Base-by-base conservation (phyloP, 1,140 invertebrate genomes). In the Ditylenchus dipsaci region DNA sequence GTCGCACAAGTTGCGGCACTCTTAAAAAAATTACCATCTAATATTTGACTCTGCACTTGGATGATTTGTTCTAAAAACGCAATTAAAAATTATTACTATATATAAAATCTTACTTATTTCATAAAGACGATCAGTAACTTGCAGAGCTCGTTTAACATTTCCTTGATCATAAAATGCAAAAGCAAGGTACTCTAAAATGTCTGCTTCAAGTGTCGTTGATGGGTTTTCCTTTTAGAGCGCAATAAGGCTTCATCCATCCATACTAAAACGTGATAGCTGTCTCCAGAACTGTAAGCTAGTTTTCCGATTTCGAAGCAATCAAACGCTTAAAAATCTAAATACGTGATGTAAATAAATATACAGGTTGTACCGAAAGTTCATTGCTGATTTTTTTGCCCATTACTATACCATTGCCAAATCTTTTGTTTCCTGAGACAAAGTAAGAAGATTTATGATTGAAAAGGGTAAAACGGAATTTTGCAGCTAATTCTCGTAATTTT, bases 231-330 rank as follows among this genome's bases (percentile, higher is more conserved):
- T 76, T 88, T 88, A 49, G 87, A 84, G 56, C 88, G 86, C 38
- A 87, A 84, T 76, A 95, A 86, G 5, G 94, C 90, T 85, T 95
- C 91, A 65, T 89, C 87, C 93, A 97, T 96, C 95, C 95, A 97
- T 42, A 92, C 83, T 0, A 91, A 88, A 0, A 93, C 92, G 82
- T 97, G 94, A 78, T 91, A 91, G 84, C 90, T 93, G 85, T 97
- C 94, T 56, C 90, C 90, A 78, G 90, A 89, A 78, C 92, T 91
- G 85, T 97, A 98, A 19, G 91, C 89, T 77, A 93, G 89, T 59
- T 92, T 87, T 7, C 93, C 95, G 33, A 98, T 86, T 85, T 97
- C 93, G 85, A 93, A 97, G 82, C 93, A 96, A 83, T 97, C 94
- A 67, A 89, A 88, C 21, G 91, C 91, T 85, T 21, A 65, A 74